Evolutionary conservation across 92 coral and sea anemone species (phyloP), one percentile per base, ranked within the genome.

Genomic region (Paramuricea clavata): DNA sequence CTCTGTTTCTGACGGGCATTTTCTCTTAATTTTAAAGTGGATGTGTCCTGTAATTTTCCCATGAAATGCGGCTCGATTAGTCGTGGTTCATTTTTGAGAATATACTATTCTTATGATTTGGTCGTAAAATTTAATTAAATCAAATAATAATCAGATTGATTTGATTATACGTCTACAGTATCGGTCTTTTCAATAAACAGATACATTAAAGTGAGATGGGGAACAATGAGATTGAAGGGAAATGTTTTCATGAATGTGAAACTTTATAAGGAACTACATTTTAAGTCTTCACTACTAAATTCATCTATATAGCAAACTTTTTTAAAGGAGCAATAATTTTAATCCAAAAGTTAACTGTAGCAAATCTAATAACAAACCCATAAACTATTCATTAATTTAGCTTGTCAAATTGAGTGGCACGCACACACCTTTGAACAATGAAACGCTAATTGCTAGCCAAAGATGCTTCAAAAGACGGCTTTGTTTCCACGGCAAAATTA

Each of bases 381-480:
- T 34, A 59, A 79, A 79, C 73, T 35, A 79, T 79, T 79, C 83
- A 79, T 79, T 79, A 79, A 79, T 79, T 60, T 79, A 33, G 28
- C 84, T 79, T 79, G 84, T 79, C 84, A 60, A 60, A 79, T 79
- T 35, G 57, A 79, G 84, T 79, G 6, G 72, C 56, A 41, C 36
- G 26, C 84, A 60, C 73, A 61, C 73, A 43, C 72, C 39, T 22
- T 13, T 39, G 31, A 61, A 79, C 84, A 79, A 79, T 59, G 36
- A 34, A 22, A 36, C 54, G 17, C 34, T 79, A 79, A 79, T 79
- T 79, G 47, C 34, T 78, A 54, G 32, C 54, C n/a, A 23, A 69
- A 79, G 72, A 79, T 79, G 50, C 43, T 61, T 61, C 19, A 59
- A 64, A 59, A 61, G 72, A 52, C 12, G 12, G 49, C 73, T 32